Base-by-base conservation (phyloP, 92 coral and sea anemone genomes). In the Siderastrea radians region DNA sequence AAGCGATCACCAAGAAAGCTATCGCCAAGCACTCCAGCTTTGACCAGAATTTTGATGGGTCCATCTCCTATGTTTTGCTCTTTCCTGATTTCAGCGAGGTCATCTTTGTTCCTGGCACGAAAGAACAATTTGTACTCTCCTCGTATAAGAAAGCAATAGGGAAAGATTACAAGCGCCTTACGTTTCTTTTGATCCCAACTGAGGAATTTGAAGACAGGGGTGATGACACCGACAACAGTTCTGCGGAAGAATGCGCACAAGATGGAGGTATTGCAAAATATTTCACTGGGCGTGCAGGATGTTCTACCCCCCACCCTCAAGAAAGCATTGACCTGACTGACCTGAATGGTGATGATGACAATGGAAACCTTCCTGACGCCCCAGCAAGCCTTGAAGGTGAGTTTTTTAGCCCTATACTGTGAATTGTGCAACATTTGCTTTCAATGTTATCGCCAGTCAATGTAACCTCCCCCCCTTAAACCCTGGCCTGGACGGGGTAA, bases 71-170 rank as follows among this genome's bases (percentile, higher is more conserved):
- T 62, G 87, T 70, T 14, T 80, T 92, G 75, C 84, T 94, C 17
- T 94, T 92, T 60, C 98, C 98, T 4, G 95, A 94, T 78, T 94
- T 92, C 74, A 87, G 94, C 54, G 86, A 94, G 78, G 94, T 90
- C 1, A 26, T 74, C 38, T 84, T 74, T 62, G 90, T 92, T 43
- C 98, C 98, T 16, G 93, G 95, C 58, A 93, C 95, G 9, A 87
- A 61, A 50, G 88, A 94, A 6, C 19, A 17, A 64, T 94, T 94
- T 79, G 46, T 86, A 16, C 62, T 94, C 46, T 52, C 86, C 26
- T 80, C 89, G 45, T 92, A 90, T 64, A 94, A 94, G 74, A 80
- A 84, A 51, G 94, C 98, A 44, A 76, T 75, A 55, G 91, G 91
- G 11, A 94, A 87, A 72, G 95, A 94, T 19, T 94, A 76, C 83